Base-by-base conservation (phyloP, 1,140 invertebrate genomes). In the Trichonephila clavipes region DNA sequence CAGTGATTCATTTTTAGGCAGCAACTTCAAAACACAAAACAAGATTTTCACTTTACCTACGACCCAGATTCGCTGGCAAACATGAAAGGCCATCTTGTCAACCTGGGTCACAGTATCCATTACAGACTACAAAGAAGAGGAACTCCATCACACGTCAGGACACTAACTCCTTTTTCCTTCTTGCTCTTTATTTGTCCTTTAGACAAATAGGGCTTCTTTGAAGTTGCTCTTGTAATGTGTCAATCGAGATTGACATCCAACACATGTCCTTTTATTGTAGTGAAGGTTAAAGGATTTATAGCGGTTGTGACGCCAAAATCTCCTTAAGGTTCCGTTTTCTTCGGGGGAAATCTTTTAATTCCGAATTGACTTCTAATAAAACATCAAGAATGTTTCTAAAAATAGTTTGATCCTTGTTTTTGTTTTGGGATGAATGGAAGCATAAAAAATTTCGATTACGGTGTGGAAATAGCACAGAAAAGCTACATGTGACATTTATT, bases 201-300 rank as follows among this genome's bases (percentile, higher is more conserved):
- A 89, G 87, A 89, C 87, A 89, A 89, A 89, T 89, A 89, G 66
- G 87, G 64, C 28, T 69, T 72, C 87, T 87, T 87, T 89, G 34
- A 89, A 89, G 87, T 10, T 58, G n/a, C 58, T 82, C 72, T 90
- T 90, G 89, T 90, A 82, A 82, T 61, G 59, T 90, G 89, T 90
- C 89, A 90, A 62, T 82, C 40, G 34, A 28, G 72, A 90, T 90
- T 90, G 89, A 90, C 89, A 90, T 18, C 21, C n/a, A 44, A 90
- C 89, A 90, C 89, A 90, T 82, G 44, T 44, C 51, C 51, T 64
- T 21, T 40, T 64, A 64, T 40, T 88, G 51, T 66, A 51, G 28
- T 6, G 28, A 44, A 77, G 72, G 85, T 24, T 77, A 87, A 87
- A 62, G 85, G 61, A 87, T 69, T 51, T 83, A 58, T 59, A 59